These are phyloP conservation scores for Zaprionus tsacasi DNA, from an alignment of 1,140 invertebrate species.

Conservation along the genomic window DNA sequence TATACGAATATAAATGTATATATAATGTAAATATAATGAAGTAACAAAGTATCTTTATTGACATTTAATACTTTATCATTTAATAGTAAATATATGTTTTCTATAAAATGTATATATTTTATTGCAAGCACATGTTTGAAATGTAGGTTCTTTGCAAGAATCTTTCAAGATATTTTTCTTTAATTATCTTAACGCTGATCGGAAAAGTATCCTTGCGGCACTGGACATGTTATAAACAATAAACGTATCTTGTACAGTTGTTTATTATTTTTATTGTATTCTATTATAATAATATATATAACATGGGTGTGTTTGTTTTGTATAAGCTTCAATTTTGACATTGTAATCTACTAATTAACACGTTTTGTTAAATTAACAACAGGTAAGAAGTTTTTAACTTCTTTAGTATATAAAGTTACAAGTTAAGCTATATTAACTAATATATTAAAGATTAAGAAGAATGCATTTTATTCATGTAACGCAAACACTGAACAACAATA, in stretches of 20 bases:
- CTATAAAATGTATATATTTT: constrained; percentile 46
- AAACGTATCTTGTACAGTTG: constrained; percentile 19
- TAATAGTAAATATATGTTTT: constrained; percentile 49
- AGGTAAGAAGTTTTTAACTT: constrained; percentile 38
- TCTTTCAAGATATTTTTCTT: constrained; percentile 31
- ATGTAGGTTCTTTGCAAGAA: constrained; percentile 41
- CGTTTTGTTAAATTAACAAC: constrained; percentile 49
- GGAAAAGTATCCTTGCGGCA: constrained; percentile 33
- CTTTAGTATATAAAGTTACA: constrained; percentile 28
- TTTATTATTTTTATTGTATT: constrained; percentile 15
- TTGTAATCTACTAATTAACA: constrained; percentile 47
- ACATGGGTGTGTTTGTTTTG: constrained; percentile 24
- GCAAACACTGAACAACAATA: constrained; percentile 34
- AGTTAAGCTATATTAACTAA: constrained; percentile 29
- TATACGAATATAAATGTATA: constrained; percentile 42
- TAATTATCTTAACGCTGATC: constrained; percentile 36
- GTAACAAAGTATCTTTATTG: constrained; percentile 51
- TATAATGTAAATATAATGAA: constrained; percentile 57
- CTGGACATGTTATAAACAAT: constrained; percentile 42
- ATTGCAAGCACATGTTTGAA: constrained; percentile 54
- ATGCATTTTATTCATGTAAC: constrained; percentile 22
- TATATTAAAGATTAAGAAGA: constrained; percentile 14
- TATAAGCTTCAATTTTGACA: constrained; percentile 24
- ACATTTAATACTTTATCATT: constrained; percentile 41
- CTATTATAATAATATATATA: constrained; percentile 30